Base-by-base conservation (phyloP, 2,113 vertebrate genomes). In the Henicopernis longicauda region DNA sequence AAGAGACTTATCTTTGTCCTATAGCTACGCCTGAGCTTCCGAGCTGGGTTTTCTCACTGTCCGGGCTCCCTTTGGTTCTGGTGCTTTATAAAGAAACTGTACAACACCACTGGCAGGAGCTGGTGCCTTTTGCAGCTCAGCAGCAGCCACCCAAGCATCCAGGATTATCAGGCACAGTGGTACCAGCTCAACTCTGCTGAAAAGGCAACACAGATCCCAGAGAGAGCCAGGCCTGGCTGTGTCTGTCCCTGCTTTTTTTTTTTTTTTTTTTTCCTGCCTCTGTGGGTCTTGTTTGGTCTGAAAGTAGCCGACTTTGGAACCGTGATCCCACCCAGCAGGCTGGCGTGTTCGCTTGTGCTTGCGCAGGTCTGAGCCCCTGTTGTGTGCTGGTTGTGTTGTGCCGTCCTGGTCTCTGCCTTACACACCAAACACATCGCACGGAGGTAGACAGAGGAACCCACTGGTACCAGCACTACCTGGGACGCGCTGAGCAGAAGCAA, bases 371-470 rank as follows among this genome's bases (percentile, higher is more conserved):
- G 31, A 80, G 59, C 55, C 44, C 77, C 36, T 12, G 32, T 18
- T 5, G 27, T 7, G 63, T 47, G 38, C 49, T 25, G 4, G n/a
- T 27, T 44, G 59, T 16, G 66, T 26, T 50, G 31, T 54, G 72
- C 45, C 3, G 2, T 42, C 58, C 82, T 73, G 29, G 29, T 32
- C 29, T n/a, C 38, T 73, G 59, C 59, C 50, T 67, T 8, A 25
- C 1, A 3, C 55, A 11, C 26, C 58, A 12, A 16, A n/a, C 29
- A 5, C 72, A 5, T 50, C 13, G 1, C 47, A 4, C 0, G 1
- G 27, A 27, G 31, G 38, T 16, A 31, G 66, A 7, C 1, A 4
- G 65, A 71, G 54, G 81, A 74, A 10, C 27, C 49, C 31, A 2
- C 21, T 5, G 5, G n/a, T 47, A 25, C 57, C 40, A n/a, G 42